Conservation (phyloP, 2,113 vertebrate species). For the Monopterus albus region DNA sequence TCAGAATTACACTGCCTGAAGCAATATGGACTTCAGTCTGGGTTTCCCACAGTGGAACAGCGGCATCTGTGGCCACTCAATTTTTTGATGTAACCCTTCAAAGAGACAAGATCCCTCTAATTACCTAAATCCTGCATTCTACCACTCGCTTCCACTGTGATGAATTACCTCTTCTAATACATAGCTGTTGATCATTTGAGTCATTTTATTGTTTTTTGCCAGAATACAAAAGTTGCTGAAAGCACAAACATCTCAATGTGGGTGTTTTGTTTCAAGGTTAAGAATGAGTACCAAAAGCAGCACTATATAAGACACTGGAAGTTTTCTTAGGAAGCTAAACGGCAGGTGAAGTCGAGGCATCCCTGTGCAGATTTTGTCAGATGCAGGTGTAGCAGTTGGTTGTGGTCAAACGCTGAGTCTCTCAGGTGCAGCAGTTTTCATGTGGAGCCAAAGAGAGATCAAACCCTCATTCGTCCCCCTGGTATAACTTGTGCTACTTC, state of each 20-base stretch:
- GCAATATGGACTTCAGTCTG: conserved; percentile 13
- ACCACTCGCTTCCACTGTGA: conserved; percentile 8
- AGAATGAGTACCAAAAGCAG: not conserved
- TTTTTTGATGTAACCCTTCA: conserved; percentile 62
- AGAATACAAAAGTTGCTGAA: not conserved
- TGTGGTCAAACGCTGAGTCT: conserved; percentile 40
- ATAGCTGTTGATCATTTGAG: conserved; percentile 30
- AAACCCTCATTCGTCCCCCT: conserved; percentile 41
- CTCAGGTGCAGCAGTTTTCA: conserved; percentile 60
- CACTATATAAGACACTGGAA: not conserved
- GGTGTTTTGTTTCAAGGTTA: not conserved
- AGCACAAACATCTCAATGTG: not conserved
- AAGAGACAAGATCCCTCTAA: conserved; percentile 58
- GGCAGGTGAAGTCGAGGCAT: not conserved
- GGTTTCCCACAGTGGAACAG: conserved; percentile 42
- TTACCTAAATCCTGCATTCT: conserved; percentile 29
- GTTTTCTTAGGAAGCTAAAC: conserved; percentile 6
- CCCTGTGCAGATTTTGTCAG: conserved; percentile 20
- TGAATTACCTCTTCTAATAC: conserved; percentile 14
- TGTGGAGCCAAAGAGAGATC: conserved; percentile 59
- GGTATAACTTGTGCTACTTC: conserved; percentile 59
- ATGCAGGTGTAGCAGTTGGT: conserved; percentile 41
- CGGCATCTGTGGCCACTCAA: conserved; percentile 44
- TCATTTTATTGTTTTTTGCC: conserved; percentile 15
- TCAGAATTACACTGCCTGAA: conserved; percentile 26